Evolutionary conservation across 2,888 invertebrate species (phyloP).

Genomic region (Eupithecia abbreviata): DNA sequence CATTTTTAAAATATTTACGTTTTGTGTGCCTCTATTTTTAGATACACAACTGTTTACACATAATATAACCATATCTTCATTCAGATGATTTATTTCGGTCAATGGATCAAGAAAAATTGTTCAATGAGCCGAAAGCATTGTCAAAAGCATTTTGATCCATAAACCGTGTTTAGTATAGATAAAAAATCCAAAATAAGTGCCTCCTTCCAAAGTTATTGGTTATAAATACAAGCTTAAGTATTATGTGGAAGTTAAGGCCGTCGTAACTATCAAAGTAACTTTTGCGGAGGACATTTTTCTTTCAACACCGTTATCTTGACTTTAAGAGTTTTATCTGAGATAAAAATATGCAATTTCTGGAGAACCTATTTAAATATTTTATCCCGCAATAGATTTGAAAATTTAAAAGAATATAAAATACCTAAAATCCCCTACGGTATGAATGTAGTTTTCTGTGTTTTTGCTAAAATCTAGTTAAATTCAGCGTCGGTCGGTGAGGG

Average conservation of each 20-base stretch:
- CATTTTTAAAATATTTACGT: not conserved
- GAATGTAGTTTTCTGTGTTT: no score
- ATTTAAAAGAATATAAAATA: not conserved
- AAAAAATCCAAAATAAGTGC: conserved; percentile 43
- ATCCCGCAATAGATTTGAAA: not conserved
- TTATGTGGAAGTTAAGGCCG: conserved; percentile 42
- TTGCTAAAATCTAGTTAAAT: no score
- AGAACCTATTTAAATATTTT: not conserved
- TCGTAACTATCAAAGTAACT: conserved; percentile 34
- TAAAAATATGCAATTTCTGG: conserved; percentile 4
- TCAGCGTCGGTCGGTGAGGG: no score
- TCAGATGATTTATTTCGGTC: conserved; percentile 7
- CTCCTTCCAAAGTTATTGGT: conserved; percentile 43
- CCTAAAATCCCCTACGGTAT: no score
- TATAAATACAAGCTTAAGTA: conserved; percentile 44
- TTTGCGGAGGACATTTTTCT: conserved; percentile 23
- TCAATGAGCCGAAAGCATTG: conserved; percentile 21
- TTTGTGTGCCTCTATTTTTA: not conserved
- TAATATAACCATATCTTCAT: conserved; percentile 1
- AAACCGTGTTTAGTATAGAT: conserved; percentile 39
- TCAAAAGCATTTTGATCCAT: conserved; percentile 38
- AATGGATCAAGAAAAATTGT: conserved; percentile 15
- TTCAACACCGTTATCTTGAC: conserved; percentile 27
- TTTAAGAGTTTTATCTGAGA: conserved; percentile 20
- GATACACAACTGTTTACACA: not conserved